A percentile compares a stretch with the other conserved stretches of the same genome.
phyloP scores from a whole-genome alignment of 2,113 vertebrate species.

The Charadrius vociferus region DNA sequence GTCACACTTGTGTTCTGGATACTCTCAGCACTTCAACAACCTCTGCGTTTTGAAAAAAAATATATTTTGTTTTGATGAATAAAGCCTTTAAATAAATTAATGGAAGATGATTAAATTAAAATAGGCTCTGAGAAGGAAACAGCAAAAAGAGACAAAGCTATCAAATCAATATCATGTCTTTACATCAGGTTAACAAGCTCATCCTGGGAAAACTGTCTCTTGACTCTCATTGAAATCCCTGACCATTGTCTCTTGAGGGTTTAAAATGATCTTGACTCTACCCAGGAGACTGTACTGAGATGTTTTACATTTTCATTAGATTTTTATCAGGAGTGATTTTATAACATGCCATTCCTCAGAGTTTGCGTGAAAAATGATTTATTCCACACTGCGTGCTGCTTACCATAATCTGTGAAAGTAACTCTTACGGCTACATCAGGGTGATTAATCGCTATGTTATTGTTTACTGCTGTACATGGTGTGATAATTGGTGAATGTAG shows the following conservation, averaged over 20 bases:
- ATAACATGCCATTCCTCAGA: constrained; percentile 3
- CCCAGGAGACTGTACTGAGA: neutral
- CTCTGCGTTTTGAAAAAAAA: neutral
- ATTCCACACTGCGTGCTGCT: neutral
- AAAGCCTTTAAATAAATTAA: constrained; percentile 23
- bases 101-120: constrained; percentile 22
- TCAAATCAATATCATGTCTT: constrained; percentile 19
- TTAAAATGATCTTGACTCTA: constrained; percentile 19
- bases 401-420: constrained; percentile 15
- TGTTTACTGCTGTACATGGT: neutral
- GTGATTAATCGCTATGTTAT: constrained; percentile 37
- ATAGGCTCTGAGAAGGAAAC: neutral
- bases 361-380: constrained; percentile 26
- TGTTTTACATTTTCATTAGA: constrained; percentile 57
- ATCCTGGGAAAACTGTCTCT: constrained; percentile 23
- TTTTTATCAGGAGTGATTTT: constrained; percentile 51
- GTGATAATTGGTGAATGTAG: neutral
- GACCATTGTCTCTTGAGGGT: neutral
- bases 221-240: constrained; percentile 43
- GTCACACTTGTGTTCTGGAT: neutral
- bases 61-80: neutral
- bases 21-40: neutral
- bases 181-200: constrained; percentile 29
- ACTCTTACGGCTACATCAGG: neutral
- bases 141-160: neutral